Percentiles rank a stretch among this genome's conserved stretches.
phyloP scores from a whole-genome alignment of 2,797 vertebrate species.

The Galago senegalensis region DNA sequence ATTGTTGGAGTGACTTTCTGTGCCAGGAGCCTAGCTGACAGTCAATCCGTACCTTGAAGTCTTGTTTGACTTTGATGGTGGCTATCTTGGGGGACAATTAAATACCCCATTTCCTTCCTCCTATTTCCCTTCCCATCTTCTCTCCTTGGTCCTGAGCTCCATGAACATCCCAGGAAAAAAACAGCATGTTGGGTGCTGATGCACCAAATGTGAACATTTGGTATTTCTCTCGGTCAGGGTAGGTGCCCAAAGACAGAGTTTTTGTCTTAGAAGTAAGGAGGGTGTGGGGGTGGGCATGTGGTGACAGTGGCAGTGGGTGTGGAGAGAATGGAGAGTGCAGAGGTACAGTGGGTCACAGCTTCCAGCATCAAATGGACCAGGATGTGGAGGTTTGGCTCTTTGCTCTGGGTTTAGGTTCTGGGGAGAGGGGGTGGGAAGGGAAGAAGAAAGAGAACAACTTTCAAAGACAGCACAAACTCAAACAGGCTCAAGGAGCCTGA shows the following conservation, averaged over 20 bases:
- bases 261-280: constrained; percentile 71
- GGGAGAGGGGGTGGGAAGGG: accelerated
- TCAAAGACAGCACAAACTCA: background rate
- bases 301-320: background rate
- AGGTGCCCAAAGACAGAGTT: constrained; percentile 62
- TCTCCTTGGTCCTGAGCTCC: background rate
- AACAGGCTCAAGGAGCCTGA: background rate
- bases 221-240: constrained; percentile 68
- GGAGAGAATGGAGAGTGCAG: background rate
- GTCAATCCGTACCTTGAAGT: background rate
- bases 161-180: background rate
- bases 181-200: constrained; percentile 68
- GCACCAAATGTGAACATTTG: constrained; percentile 37
- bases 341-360: constrained; percentile 19
- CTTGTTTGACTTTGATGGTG: constrained; percentile 45
- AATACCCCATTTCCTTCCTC: background rate
- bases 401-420: constrained; percentile 25
- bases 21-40: constrained; percentile 48
- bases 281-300: accelerated
- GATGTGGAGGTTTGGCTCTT: background rate
- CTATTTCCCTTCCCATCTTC: background rate
- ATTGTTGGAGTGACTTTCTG: constrained; percentile 88
- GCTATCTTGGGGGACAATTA: background rate
- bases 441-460: background rate
- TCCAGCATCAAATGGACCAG: background rate